Evolutionary conservation across 1,140 invertebrate genomes (phyloP).

Genomic region (Zaprionus inermis): DNA sequence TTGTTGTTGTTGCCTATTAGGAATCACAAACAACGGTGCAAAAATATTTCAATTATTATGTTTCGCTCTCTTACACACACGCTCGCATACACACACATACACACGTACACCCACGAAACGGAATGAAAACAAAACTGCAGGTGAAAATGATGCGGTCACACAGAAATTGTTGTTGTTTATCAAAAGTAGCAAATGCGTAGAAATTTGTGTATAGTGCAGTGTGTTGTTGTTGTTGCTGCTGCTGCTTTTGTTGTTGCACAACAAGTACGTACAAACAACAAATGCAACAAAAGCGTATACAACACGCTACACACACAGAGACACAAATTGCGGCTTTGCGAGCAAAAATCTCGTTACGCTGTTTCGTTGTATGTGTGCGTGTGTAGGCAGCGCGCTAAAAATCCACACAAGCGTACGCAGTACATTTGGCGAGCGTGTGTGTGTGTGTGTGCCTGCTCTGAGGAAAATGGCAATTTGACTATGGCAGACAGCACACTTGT

Average conservation of each 20-base stretch:
- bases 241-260: slow-evolving; percentile 48
- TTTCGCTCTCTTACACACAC: slow-evolving; percentile 52
- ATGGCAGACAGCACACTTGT: slow-evolving; percentile 54
- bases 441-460: slow-evolving; percentile 41
- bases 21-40: slow-evolving; percentile 53
- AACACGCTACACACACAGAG: slow-evolving; percentile 17
- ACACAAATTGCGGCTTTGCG: slow-evolving; percentile 57
- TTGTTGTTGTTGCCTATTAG: slow-evolving; percentile 43
- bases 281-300: slow-evolving; percentile 18
- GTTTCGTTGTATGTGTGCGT: slow-evolving; percentile 33
- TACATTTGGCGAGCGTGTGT: slow-evolving; percentile 5
- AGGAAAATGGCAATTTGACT: slow-evolving; percentile 46
- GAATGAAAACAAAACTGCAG: slow-evolving; percentile 48
- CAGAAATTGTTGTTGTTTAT: slow-evolving; percentile 28
- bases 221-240: slow-evolving; percentile 24
- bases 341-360: slow-evolving; percentile 62
- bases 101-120: slow-evolving; percentile 9
- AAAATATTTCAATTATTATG: slow-evolving; percentile 53
- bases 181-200: slow-evolving; percentile 38
- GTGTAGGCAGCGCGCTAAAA: slow-evolving; percentile 35
- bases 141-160: slow-evolving; percentile 53
- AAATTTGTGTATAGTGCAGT: slow-evolving; percentile 20
- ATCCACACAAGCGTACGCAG: slow-evolving; percentile 6
- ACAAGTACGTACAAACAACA: slow-evolving; percentile 40
- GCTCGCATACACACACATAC: slow-evolving; percentile 7